Conservation (phyloP, 2,113 vertebrate genomes). For the Eleginops maclovinus region DNA sequence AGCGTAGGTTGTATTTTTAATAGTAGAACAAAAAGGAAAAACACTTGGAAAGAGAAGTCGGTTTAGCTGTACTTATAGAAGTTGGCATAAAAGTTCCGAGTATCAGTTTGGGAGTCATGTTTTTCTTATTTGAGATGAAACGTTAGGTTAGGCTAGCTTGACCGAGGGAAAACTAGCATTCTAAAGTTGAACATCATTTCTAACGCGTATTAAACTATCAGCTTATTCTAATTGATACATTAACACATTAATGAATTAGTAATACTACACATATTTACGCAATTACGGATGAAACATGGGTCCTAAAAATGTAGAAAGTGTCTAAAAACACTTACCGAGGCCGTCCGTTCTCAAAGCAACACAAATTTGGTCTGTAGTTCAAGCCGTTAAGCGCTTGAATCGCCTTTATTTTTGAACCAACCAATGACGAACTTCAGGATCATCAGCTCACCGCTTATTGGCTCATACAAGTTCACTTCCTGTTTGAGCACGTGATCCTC, state of each 20-base stretch:
- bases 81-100: not conserved
- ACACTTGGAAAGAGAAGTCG: no score
- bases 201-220: no score
- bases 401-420: conserved; percentile 59
- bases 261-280: fast-evolving
- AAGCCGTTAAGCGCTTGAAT: conserved; percentile 55
- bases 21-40: not conserved
- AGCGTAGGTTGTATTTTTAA: no score
- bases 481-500: conserved; percentile 4
- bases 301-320: not conserved
- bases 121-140: no score
- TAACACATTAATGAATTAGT: not conserved
- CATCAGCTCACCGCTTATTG: conserved; percentile 37
- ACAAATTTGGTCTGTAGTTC: fast-evolving
- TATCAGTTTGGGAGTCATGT: not conserved
- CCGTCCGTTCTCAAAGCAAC: not conserved
- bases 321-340: conserved; percentile 1
- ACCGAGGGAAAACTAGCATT: not conserved
- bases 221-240: no score
- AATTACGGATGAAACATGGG: not conserved
- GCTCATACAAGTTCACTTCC: conserved; percentile 23
- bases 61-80: no score
- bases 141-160: no score
- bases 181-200: not conserved
- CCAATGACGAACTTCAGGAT: conserved; percentile 59